phyloP scores from a whole-genome alignment of 2,113 vertebrate species.

The Thymallus thymallus region DNA sequence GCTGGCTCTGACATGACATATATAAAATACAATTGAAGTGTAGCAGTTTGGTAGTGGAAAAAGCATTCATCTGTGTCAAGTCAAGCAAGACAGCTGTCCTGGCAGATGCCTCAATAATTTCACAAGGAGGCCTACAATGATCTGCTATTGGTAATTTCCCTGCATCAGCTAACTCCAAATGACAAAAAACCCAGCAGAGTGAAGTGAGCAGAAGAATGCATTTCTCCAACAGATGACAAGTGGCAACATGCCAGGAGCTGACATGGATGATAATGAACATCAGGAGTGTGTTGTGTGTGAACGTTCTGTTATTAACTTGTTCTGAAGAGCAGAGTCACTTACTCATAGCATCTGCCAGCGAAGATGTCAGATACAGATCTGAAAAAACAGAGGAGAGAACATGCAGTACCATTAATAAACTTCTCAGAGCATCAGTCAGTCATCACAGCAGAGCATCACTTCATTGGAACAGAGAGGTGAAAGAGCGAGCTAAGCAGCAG shows the following conservation, averaged over 20 bases:
- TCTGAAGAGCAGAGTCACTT: constrained; percentile 37
- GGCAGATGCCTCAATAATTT: not conserved
- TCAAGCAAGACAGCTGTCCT: not conserved
- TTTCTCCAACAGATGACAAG: not conserved
- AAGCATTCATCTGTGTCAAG: no score
- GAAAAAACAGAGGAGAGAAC: constrained; percentile 7
- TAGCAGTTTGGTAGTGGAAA: no score
- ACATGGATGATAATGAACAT: not conserved
- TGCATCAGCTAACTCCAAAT: constrained; percentile 2
- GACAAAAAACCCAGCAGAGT: not conserved
- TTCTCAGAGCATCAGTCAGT: no score
- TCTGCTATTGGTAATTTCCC: not conserved
- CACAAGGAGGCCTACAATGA: not conserved
- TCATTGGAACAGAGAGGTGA: not conserved
- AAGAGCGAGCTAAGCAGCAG: no score
- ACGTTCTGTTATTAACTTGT: not conserved
- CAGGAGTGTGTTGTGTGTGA: not conserved
- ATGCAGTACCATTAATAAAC: not conserved
- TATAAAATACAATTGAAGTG: no score
- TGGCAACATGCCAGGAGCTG: not conserved
- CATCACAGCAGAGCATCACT: no score
- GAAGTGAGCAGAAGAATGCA: not conserved
- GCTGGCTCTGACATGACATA: no score
- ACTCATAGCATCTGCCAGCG: constrained; percentile 43
- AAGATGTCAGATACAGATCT: constrained; percentile 69